These are phyloP conservation scores for Trichosurus vulpecula DNA, from an alignment of 2,797 vertebrate species.

Conservation along the genomic window DNA sequence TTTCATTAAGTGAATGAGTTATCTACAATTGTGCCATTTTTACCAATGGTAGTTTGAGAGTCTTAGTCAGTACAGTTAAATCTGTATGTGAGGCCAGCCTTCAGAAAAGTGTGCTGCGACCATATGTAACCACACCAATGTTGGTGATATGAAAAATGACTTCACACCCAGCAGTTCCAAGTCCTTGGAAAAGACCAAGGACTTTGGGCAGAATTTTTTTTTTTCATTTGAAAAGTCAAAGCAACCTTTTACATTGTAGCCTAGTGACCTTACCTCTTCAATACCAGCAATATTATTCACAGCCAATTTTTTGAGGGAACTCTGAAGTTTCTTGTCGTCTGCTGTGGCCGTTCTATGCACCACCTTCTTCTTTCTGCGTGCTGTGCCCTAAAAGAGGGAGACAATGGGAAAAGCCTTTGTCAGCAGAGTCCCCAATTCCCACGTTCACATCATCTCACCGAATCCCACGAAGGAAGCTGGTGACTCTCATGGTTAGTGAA, in stretches of 20 bases:
- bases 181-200: constrained; percentile 39
- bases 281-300: constrained; percentile 99
- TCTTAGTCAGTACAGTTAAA: constrained; percentile 48
- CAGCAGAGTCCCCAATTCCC: constrained; percentile 44
- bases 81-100: background rate
- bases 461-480: constrained; percentile 33
- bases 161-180: background rate
- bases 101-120: constrained; percentile 41
- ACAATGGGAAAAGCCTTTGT: constrained; percentile 43
- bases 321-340: constrained; percentile 99
- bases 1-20: constrained; percentile 50
- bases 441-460: constrained; percentile 18
- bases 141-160: constrained; percentile 49
- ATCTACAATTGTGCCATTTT: constrained; percentile 42
- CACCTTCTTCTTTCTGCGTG: constrained; percentile 99
- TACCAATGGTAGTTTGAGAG: constrained; percentile 34
- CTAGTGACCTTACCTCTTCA: constrained; percentile 91
- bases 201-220: constrained; percentile 22
- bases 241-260: background rate
- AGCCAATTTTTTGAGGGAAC: constrained; percentile 97
- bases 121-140: background rate
- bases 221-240: constrained; percentile 51
- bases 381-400: constrained; percentile 89
- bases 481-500: constrained; percentile 37
- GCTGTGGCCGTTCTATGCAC: constrained; percentile 98